Evolutionary conservation across 2,888 invertebrate genomes (phyloP).

Genomic region (Drosophila testacea): DNA sequence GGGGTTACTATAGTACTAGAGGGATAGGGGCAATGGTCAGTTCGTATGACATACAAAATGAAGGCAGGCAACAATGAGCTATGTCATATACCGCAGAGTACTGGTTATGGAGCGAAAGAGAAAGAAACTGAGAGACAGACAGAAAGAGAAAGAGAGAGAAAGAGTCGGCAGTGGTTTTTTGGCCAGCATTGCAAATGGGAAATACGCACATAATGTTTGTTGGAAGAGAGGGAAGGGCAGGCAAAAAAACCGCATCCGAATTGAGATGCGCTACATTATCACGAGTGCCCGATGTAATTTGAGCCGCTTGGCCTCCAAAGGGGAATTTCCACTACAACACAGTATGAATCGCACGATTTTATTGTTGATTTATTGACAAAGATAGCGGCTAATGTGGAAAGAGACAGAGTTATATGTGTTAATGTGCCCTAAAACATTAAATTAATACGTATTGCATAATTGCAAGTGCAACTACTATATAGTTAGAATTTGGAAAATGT

Average conservation of each 20-base stretch:
- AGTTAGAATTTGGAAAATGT: background rate
- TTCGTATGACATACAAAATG: conserved; percentile 27
- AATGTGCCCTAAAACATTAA: conserved; percentile 37
- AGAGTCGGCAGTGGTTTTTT: conserved; percentile 8
- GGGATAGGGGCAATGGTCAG: conserved; percentile 16
- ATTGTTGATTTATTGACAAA: conserved; percentile 42
- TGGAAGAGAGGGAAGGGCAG: conserved; percentile 8
- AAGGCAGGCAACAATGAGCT: conserved; percentile 63
- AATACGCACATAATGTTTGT: conserved; percentile 70
- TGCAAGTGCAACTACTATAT: conserved; percentile 2
- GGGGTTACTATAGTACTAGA: background rate
- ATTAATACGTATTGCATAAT: conserved; percentile 9
- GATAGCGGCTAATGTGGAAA: conserved; percentile 21
- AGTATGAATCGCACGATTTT: conserved; percentile 12
- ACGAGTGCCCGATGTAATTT: conserved; percentile 57
- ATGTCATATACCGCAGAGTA: conserved; percentile 53
- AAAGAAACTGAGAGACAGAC: background rate
- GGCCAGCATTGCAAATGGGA: conserved; percentile 46
- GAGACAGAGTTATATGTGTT: conserved; percentile 16
- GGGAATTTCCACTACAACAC: background rate
- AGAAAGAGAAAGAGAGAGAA: background rate
- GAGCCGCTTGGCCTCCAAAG: conserved; percentile 24
- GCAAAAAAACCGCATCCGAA: conserved; percentile 56
- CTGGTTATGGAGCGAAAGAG: conserved; percentile 23
- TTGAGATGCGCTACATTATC: conserved; percentile 72